Base-by-base conservation (phyloP, 2,888 invertebrate genomes). In the Pyralis farinalis region DNA sequence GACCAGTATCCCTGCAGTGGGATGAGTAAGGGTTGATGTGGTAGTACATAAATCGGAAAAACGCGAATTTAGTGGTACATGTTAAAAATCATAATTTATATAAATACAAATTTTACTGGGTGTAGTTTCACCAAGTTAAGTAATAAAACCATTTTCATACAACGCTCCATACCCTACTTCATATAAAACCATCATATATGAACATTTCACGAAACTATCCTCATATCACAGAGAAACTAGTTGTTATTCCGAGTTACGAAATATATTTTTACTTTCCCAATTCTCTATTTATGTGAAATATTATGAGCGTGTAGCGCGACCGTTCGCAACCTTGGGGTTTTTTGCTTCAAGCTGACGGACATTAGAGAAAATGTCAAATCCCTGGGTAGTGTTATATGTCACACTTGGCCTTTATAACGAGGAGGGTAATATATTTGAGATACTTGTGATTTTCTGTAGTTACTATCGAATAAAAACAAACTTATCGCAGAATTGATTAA, bases 361-460 rank as follows among this genome's bases (percentile, higher is more conserved):
- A 25, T 22, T 11, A 12, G 29, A 29, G 29, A 29, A 37, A 37
- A 37, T 37, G 37, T 30, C 37, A 37, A 30, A 30, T 16, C 30
- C 22, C 21, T 37, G 1, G 20, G 11, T 37, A 21, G 29, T 21
- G 16, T 8, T 25, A 25, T 25, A 25, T 25, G 7, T 25, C 7
- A 7, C 25, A 7, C 25, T 25, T 8, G 25, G 25, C 5, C 3
- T n/a, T 25, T 7, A 7, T 25, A 25, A 25, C 25, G 7, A 4
- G 25, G 7, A 25, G 8, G 25, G 3, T 25, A 25, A 25, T 25
- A 25, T 25, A 25, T 25, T 7, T 5, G 25, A 5, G 21, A 7
- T 7, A 25, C 25, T 25, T 25, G 25, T 25, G 25, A 25, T 7
- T 4, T 21, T 7, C 3, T 7, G 21, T 5, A 21, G 3, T 21